Percentiles rank a stretch among this genome's conserved stretches.
These are phyloP conservation scores for Trissolcus basalis DNA, from an alignment of 1,140 invertebrate genomes.

Conservation along the genomic window DNA sequence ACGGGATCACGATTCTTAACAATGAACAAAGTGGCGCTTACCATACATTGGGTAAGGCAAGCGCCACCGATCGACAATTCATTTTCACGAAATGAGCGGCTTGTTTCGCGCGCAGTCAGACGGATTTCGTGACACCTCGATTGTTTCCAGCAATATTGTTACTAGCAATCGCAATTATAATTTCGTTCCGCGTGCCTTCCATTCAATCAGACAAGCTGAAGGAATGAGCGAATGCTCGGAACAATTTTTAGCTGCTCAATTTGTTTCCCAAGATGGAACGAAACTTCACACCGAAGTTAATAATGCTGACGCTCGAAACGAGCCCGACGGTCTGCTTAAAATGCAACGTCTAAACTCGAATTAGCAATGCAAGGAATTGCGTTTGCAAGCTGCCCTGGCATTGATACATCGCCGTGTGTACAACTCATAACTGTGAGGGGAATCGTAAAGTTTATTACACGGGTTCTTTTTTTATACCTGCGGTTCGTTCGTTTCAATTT, in stretches of 20 bases:
- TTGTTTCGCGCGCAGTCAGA: slow-evolving; percentile 15
- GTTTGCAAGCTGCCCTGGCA: not conserved
- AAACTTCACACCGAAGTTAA: no score
- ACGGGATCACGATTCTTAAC: slow-evolving; percentile 6
- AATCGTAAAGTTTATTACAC: no score
- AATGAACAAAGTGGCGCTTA: no score
- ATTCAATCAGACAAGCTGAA: no score
- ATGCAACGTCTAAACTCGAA: no score
- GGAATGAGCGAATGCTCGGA: no score
- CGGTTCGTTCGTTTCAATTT: no score
- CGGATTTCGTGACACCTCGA: slow-evolving; percentile 23
- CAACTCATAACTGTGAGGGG: no score
- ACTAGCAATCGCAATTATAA: slow-evolving; percentile 39
- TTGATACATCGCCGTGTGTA: slow-evolving; percentile 9
- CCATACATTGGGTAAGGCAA: slow-evolving; percentile 12
- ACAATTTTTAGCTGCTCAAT: no score
- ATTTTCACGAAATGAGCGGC: slow-evolving; percentile 32
- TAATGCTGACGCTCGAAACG: slow-evolving; percentile 3
- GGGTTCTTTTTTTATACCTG: no score
- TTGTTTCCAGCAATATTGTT: slow-evolving; percentile 25
- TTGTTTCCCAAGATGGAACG: no score
- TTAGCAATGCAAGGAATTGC: no score
- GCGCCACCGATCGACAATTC: slow-evolving; percentile 34
- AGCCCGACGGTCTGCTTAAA: slow-evolving; percentile 25
- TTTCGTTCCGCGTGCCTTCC: slow-evolving; percentile 27